Evolutionary conservation across 2,888 invertebrate genomes (phyloP).

Genomic region (Drosophila rellima): DNA sequence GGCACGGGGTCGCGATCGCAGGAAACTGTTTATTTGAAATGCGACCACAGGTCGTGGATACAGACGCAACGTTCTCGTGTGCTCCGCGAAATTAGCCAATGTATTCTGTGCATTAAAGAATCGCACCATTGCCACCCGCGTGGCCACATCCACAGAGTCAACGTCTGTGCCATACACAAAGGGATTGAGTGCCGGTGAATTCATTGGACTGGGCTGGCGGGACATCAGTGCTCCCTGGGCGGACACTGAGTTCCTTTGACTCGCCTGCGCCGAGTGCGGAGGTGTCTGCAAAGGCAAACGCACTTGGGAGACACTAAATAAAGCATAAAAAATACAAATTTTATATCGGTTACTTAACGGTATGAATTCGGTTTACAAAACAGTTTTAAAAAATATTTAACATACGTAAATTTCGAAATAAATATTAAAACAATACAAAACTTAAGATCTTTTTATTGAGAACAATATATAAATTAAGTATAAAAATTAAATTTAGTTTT

Average conservation of each 20-base stretch:
- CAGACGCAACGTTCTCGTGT: constrained; percentile 97
- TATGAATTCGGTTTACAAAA: no score
- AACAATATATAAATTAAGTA: no score
- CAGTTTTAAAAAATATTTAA: no score
- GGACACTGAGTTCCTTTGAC: constrained; percentile 85
- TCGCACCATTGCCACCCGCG: constrained; percentile 97
- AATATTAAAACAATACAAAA: no score
- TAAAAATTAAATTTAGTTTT: no score
- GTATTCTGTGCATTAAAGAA: constrained; percentile 99
- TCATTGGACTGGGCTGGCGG: constrained; percentile 87
- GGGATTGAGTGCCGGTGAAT: constrained; percentile 89
- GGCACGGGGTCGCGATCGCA: constrained; percentile 95
- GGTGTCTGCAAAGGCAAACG: constrained; percentile 84
- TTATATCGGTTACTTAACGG: no score
- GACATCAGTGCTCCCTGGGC: constrained; percentile 86
- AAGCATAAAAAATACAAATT: constrained; percentile 24
- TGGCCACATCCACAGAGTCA: constrained; percentile 99
- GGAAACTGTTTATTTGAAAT: constrained; percentile 98
- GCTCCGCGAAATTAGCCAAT: constrained; percentile 98
- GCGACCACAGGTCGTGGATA: constrained; percentile 99
- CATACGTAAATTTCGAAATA: no score
- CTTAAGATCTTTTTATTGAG: no score
- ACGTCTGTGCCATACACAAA: constrained; percentile 97
- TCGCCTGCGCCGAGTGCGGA: constrained; percentile 82
- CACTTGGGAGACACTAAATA: constrained; percentile 81